phyloP scores from a whole-genome alignment of 2,113 vertebrate species.

The Megaptera novaeangliae region DNA sequence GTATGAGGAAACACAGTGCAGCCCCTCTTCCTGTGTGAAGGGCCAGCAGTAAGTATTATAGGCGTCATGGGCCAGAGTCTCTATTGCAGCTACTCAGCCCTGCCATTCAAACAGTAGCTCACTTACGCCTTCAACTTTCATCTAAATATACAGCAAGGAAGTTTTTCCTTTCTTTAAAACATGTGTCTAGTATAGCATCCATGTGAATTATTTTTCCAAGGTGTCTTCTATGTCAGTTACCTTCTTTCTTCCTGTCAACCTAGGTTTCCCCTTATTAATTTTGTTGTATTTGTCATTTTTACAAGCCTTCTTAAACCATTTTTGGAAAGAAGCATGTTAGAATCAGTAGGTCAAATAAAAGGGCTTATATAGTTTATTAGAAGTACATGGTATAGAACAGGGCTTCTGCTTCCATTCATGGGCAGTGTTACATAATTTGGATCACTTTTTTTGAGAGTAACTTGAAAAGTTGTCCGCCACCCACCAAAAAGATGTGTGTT shows the following conservation, averaged over 20 bases:
- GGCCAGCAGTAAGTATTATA: not conserved
- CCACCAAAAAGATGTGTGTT: not conserved
- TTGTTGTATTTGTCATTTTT: constrained; percentile 1
- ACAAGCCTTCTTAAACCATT: not conserved
- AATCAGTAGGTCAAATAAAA: not conserved
- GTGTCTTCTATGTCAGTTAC: not conserved
- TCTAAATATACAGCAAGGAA: not conserved
- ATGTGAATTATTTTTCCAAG: not conserved
- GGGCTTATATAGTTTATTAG: not conserved
- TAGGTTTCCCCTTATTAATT: not conserved
- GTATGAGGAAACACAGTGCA: not conserved
- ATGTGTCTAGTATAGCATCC: not conserved
- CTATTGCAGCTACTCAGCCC: not conserved
- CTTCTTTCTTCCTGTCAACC: not conserved
- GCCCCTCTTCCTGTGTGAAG: not conserved
- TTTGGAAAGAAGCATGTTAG: not conserved
- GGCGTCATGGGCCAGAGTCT: not conserved
- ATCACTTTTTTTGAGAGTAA: not conserved
- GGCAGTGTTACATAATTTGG: not conserved
- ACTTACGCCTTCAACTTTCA: not conserved
- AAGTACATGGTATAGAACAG: not conserved
- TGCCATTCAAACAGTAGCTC: not conserved
- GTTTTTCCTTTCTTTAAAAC: not conserved
- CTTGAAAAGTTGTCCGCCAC: not conserved
- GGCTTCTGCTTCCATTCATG: not conserved